Conservation (phyloP, 2,888 invertebrate genomes). For the Germaria angustata region DNA sequence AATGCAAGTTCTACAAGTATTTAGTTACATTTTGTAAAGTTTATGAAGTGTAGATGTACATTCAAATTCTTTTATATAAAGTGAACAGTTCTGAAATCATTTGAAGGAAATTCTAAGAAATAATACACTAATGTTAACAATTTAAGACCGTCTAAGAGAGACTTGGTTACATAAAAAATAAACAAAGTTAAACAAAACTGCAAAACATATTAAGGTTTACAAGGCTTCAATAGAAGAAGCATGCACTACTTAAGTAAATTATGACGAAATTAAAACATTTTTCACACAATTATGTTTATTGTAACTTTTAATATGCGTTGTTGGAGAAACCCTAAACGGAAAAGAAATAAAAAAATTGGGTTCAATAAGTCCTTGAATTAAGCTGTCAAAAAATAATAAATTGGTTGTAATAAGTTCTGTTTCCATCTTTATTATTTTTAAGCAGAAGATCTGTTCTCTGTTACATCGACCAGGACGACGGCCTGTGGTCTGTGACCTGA, state of each 20-base stretch:
- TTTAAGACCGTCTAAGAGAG: neutral
- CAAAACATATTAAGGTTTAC: conserved; percentile 2
- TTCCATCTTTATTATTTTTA: too few relatives aligned
- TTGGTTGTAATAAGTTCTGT: too few relatives aligned
- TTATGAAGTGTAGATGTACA: neutral
- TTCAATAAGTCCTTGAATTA: too few relatives aligned
- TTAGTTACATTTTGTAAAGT: conserved; percentile 21
- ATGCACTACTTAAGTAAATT: neutral
- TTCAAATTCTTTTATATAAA: neutral
- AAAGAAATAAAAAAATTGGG: too few relatives aligned
- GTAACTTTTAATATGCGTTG: neutral
- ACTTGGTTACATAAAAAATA: neutral
- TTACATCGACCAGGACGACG: too few relatives aligned
- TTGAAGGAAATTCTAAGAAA: neutral
- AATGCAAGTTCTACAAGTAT: neutral
- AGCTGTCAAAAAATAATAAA: too few relatives aligned
- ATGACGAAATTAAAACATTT: neutral
- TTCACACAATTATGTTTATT: neutral
- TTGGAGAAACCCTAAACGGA: neutral
- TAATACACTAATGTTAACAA: neutral
- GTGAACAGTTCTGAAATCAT: conserved; percentile 28
- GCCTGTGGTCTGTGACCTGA: too few relatives aligned
- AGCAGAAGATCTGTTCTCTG: too few relatives aligned
- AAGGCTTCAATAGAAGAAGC: too few relatives aligned
- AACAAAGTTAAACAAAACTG: conserved; percentile 8